phyloP scores from a whole-genome alignment of 2,797 vertebrate genomes.

The Cirrhinus molitorella region DNA sequence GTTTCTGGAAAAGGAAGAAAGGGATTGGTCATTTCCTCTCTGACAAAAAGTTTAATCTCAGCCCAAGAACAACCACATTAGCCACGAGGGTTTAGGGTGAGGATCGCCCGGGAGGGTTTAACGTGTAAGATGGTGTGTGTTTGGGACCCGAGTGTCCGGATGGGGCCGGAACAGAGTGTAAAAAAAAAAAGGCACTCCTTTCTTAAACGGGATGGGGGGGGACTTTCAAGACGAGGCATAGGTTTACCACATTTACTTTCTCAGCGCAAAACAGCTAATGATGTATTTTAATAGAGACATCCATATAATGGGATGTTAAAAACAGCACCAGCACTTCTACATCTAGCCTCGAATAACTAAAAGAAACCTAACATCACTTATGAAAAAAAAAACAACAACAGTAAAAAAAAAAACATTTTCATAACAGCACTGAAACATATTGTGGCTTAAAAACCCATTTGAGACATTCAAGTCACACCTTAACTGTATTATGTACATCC shows the following conservation, averaged over 20 bases:
- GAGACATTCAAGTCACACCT: not conserved
- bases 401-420: conserved; percentile 4
- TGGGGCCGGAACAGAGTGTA: conserved; percentile 84
- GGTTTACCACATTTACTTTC: conserved; percentile 55
- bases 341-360: not conserved
- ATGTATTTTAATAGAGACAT: conserved; percentile 13
- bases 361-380: not conserved
- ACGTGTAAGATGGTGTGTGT: conserved; percentile 77
- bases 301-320: conserved; percentile 26
- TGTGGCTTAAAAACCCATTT: conserved; percentile 39
- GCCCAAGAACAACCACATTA: conserved; percentile 95
- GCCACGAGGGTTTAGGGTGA: conserved; percentile 82
- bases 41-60: conserved; percentile 70
- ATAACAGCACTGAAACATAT: not conserved
- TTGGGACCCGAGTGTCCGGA: conserved; percentile 86
- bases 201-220: conserved; percentile 53
- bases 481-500: not conserved
- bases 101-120: conserved; percentile 79
- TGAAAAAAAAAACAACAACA: not conserved
- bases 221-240: conserved; percentile 60
- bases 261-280: conserved; percentile 37
- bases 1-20: conserved; percentile 94
- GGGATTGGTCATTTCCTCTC: conserved; percentile 77
- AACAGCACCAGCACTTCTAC: conserved; percentile 23
- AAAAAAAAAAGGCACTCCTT: conserved; percentile 29